Evolutionary conservation across 37 sponge, comb jelly and placozoan species (phyloP).

Genomic region (Hexactinellida sp.): DNA sequence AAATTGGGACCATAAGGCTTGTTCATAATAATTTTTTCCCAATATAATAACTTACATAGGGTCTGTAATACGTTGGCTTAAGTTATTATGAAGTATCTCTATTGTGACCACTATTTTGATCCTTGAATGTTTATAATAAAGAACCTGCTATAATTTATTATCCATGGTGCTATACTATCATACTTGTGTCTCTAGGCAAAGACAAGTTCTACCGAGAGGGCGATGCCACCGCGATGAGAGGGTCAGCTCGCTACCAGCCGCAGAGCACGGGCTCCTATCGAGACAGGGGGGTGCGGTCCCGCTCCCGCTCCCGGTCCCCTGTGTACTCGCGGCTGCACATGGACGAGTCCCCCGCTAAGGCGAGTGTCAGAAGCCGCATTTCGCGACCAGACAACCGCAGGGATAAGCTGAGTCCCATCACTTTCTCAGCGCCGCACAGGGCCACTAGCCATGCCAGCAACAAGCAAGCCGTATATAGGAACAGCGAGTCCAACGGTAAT

Average conservation of each 20-base stretch:
- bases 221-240: not conserved
- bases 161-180: no score
- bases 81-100: no score
- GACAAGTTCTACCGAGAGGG: not conserved
- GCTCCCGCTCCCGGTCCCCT: not conserved
- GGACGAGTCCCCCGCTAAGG: not conserved
- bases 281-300: not conserved
- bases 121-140: no score
- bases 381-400: not conserved
- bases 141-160: no score
- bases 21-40: no score
- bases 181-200: not conserved
- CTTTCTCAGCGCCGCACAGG: not conserved
- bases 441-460: not conserved
- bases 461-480: not conserved
- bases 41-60: no score
- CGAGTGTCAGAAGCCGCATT: not conserved
- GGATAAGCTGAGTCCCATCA: not conserved
- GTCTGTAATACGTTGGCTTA: no score
- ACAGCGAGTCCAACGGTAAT: no score
- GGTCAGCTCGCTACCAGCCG: not conserved
- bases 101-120: no score
- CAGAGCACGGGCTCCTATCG: not conserved
- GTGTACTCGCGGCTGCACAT: not conserved
- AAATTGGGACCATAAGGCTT: no score